A percentile compares a stretch with the other conserved stretches of the same genome.
These are phyloP conservation scores for Heptranchias perlo DNA, from an alignment of 2,113 vertebrate genomes.

Conservation along the genomic window DNA sequence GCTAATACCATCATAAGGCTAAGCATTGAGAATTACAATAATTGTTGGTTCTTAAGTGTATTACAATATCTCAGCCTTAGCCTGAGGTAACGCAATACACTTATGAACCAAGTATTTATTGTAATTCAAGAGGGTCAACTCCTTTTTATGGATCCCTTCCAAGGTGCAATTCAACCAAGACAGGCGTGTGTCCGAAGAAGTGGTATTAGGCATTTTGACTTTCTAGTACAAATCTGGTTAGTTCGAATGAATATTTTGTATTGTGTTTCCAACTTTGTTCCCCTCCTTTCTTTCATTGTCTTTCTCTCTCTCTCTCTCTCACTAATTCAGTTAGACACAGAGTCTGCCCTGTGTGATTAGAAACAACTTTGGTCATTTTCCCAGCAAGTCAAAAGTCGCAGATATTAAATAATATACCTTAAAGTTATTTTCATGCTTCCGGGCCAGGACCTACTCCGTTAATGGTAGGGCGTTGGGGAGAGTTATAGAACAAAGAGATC, in stretches of 20 bases:
- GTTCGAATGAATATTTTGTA: background rate
- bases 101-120: conserved; percentile 11
- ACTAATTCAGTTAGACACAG: background rate
- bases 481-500: too few species aligned
- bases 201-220: background rate
- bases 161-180: background rate
- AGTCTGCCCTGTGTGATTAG: background rate
- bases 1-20: background rate
- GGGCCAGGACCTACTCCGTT: too few species aligned
- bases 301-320: background rate
- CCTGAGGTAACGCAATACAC: background rate
- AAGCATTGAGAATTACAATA: background rate
- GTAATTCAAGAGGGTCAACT: background rate
- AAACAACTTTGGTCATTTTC: background rate
- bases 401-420: background rate
- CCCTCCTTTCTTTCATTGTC: background rate
- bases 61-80: background rate
- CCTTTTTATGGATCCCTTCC: background rate
- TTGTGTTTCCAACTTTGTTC: background rate
- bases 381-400: background rate
- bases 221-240: background rate
- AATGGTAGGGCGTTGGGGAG: too few species aligned
- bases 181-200: background rate
- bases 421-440: background rate
- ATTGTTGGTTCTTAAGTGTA: background rate